These are phyloP conservation scores for Acropternis orthonyx DNA, from an alignment of 2,797 vertebrate genomes.

Conservation along the genomic window DNA sequence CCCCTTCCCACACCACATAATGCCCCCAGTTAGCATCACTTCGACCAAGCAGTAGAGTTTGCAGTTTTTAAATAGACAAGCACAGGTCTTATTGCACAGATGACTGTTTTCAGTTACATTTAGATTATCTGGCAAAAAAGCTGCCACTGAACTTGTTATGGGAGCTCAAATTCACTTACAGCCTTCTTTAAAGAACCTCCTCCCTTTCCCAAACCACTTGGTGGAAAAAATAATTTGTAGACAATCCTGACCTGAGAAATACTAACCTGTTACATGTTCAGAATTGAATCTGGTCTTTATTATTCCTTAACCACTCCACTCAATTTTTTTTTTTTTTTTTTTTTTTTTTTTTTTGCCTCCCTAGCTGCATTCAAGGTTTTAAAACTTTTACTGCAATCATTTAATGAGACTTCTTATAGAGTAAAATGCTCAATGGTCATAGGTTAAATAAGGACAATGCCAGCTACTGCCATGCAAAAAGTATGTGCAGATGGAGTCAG, in stretches of 20 bases:
- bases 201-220: neutral
- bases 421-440: neutral
- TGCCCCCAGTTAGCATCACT: neutral
- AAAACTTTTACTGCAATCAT: neutral
- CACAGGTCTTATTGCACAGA: neutral
- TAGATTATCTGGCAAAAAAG: neutral
- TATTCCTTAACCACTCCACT: neutral
- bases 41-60: neutral
- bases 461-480: neutral
- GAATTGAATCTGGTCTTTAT: neutral
- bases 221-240: neutral
- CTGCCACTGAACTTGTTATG: neutral
- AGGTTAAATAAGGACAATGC: neutral
- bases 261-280: neutral
- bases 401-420: neutral
- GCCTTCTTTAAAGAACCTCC: neutral
- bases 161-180: neutral
- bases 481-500: neutral
- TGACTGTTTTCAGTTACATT: neutral
- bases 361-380: neutral
- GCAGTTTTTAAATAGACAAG: neutral
- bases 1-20: neutral
- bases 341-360: neutral
- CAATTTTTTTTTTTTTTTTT: no score
- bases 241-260: neutral